phyloP scores from a whole-genome alignment of 2,888 invertebrate genomes.

The Ecliptopera silaceata region DNA sequence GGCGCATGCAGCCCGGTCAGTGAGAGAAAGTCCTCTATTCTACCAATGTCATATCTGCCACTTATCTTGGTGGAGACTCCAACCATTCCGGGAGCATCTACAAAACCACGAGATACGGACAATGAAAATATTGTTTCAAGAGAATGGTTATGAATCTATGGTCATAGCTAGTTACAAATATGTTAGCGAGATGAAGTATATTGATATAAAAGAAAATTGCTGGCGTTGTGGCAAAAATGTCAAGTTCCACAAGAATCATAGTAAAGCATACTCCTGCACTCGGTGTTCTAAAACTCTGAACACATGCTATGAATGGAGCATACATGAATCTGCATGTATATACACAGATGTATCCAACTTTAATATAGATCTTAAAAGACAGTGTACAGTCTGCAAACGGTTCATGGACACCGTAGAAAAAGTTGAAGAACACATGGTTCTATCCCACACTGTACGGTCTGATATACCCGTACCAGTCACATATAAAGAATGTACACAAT shows the following conservation, averaged over 20 bases:
- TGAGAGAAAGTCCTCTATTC: constrained; percentile 42
- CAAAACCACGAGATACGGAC: not conserved
- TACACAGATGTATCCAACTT: not conserved
- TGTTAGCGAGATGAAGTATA: not conserved
- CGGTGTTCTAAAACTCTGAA: constrained; percentile 33
- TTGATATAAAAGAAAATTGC: constrained; percentile 42
- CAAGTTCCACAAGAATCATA: not conserved
- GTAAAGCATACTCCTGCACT: constrained; percentile 33
- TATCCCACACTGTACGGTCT: constrained; percentile 47
- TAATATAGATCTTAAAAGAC: not conserved
- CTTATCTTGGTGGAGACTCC: constrained; percentile 53
- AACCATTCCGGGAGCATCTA: constrained; percentile 50
- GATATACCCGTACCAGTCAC: constrained; percentile 38
- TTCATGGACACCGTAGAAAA: not conserved
- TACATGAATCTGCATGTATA: constrained; percentile 16
- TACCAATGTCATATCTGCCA: constrained; percentile 62
- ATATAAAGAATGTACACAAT: constrained; percentile 26
- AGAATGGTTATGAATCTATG: constrained; percentile 36
- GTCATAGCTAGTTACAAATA: constrained; percentile 36
- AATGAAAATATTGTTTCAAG: constrained; percentile 28
- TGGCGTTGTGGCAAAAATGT: constrained; percentile 45
- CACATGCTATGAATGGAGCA: constrained; percentile 33
- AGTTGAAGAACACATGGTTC: constrained; percentile 35
- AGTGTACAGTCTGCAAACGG: constrained; percentile 6
- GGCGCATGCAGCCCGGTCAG: constrained; percentile 10